Base-by-base conservation (phyloP, 2,113 vertebrate species). In the Dicaeum eximium region DNA sequence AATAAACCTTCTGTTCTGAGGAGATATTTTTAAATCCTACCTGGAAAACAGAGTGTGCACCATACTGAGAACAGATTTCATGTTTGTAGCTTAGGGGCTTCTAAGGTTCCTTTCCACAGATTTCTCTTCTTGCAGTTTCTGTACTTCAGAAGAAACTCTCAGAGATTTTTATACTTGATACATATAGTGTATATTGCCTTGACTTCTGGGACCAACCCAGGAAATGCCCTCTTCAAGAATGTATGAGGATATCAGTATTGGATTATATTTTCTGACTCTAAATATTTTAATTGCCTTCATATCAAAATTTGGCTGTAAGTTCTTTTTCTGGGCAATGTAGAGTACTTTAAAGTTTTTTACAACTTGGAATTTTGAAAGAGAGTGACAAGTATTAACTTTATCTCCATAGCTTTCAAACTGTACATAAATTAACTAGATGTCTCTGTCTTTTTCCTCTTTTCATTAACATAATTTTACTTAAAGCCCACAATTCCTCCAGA, bases 351-450 rank as follows among this genome's bases (percentile, higher is more conserved):
- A 28, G 5, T 3, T 1, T 1, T 47, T 80, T 69, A 8, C 5
- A 75, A n/a, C 4, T 33, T 67, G 18, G 13, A 88, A 61, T 51
- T 80, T 65, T 40, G 23, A 80, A 88, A 44, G 0, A 1, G 6
- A 57, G 5, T 16, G 10, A n/a, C 13, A 73, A 35, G 12, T 45
- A 27, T 44, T 71, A 13, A 0, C 1, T 65, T 90, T 88, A 53
- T 30, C 7, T 61, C 6, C 25, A 35, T 61, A 58, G 6, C 3
- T 35, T 84, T 84, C 16, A 54, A 57, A 66, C 4, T 40, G 3
- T 45, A 5, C 0, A 3, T 60, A 77, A 65, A 8, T 51, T 54
- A 80, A 56, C 2, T 6, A 33, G 74, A 62, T 1, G 0, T 35
- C 5, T 71, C 35, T 83, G 5, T 54, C 30, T 47, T 65, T 80